Evolutionary conservation across 2,113 vertebrate species (phyloP), one percentile per base, ranked within the genome.

Genomic region (Murina feae): DNA sequence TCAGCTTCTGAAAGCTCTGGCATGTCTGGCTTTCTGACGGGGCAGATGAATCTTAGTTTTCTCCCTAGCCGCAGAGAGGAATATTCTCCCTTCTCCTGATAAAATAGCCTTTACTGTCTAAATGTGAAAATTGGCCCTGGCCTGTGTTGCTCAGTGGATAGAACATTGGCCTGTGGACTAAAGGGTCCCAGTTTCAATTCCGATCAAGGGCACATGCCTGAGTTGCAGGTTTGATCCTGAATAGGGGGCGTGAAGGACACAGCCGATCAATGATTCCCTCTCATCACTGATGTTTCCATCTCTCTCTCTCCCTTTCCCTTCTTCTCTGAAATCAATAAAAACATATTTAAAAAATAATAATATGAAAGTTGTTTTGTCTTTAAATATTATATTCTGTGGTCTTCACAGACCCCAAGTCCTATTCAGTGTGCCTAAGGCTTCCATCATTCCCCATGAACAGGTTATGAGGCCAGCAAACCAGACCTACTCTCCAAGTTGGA

Each of bases 401-500:
- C 1, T 74, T 58, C 32, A 65, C 25, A 37, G 55, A 51, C 12
- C 37, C 9, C 37, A 28, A 9, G 5, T 21, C 10, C 9, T 55
- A 1, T 51, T 42, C 23, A 30, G 1, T 68, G 30, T 66, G 5
- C 44, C 51, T 90, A 32, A 42, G 30, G 35, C 17, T 4, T 4
- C 35, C 69, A 1, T 92, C 21, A 51, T 92, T 85, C 35, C 10
- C 28, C 23, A 16, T 0, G 47, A 68, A 68, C 85, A 96, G 92
- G 92, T 21, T 81, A 13, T 74, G 39, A 89, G 80, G 47, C 6
- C 39, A 58, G 47, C 58, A 99, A 98, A 98, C 98, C 98, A 98
- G 39, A 44, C 96, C 75, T 93, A 92, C 92, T 98, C 94, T 98
- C 89, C 94, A 96, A 83, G 93, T 96, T 98, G 95, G 97, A 94